Conservation (phyloP, 1,140 invertebrate species). For the Grapholita molesta region DNA sequence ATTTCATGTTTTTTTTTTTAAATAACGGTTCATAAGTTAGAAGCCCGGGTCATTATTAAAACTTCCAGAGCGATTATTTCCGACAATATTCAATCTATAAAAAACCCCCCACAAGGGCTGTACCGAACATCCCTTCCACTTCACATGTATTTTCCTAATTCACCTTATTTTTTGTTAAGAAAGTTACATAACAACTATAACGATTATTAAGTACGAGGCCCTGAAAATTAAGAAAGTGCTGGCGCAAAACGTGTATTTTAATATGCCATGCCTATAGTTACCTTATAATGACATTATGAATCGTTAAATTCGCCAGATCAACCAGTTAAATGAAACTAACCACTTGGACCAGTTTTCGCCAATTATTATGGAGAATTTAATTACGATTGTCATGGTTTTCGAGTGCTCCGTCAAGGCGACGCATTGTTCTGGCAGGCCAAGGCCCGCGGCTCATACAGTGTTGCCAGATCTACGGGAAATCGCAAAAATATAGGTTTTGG, state of each 20-base stretch:
- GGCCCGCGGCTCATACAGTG: background rate
- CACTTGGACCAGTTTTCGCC: background rate
- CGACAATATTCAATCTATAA: too few species aligned
- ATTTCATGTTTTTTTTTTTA: too few species aligned
- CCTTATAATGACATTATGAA: background rate
- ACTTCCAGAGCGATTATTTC: too few species aligned
- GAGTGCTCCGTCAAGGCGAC: constrained; percentile 1
- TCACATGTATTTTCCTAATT: too few species aligned
- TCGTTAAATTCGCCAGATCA: background rate
- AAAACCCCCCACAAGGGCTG: too few species aligned
- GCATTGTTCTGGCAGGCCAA: constrained; percentile 7
- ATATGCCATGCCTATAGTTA: too few species aligned
- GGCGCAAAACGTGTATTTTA: background rate
- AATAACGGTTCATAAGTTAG: too few species aligned
- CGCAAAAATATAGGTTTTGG: background rate
- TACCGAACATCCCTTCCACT: too few species aligned
- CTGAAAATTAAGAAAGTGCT: background rate
- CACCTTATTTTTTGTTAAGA: too few species aligned
- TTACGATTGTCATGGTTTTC: background rate
- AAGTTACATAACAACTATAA: too few species aligned
- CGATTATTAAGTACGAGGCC: background rate
- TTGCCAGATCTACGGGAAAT: background rate
- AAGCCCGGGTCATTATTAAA: too few species aligned
- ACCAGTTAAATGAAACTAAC: background rate
- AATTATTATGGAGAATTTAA: background rate